Conservation (phyloP, 2,113 vertebrate genomes). For the Candoia aspera region DNA sequence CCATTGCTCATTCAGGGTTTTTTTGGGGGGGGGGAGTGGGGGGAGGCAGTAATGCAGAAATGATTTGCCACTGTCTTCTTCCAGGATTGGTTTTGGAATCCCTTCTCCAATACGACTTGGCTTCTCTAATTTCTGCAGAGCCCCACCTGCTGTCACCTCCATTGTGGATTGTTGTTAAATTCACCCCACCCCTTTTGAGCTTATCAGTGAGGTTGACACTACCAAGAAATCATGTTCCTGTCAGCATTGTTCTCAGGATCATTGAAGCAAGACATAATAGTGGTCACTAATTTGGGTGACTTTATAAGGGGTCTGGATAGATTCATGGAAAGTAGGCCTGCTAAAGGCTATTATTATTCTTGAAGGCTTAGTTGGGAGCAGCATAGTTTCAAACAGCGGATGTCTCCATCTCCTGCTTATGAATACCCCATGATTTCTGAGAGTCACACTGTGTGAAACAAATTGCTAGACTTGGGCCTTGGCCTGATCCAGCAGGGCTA, state of each 20-base stretch:
- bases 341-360: background rate
- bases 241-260: background rate
- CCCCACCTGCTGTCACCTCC: background rate
- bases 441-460: background rate
- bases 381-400: background rate
- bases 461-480: background rate
- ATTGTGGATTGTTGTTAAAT: background rate
- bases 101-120: background rate
- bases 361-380: background rate
- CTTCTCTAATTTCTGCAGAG: background rate
- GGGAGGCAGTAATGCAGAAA: background rate
- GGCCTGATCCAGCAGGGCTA: too few species aligned
- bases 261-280: background rate
- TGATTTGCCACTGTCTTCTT: background rate
- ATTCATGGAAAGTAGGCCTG: background rate
- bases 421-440: background rate
- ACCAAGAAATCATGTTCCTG: background rate
- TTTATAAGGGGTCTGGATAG: background rate
- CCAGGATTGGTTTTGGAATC: background rate
- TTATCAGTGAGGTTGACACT: background rate
- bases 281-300: background rate
- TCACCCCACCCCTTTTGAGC: background rate
- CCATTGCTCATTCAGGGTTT: background rate
- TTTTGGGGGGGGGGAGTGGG: background rate
- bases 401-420: background rate